Percentiles rank a stretch among this genome's conserved stretches.
phyloP scores from a whole-genome alignment of 1,140 invertebrate species.

The Amphibalanus amphitrite region DNA sequence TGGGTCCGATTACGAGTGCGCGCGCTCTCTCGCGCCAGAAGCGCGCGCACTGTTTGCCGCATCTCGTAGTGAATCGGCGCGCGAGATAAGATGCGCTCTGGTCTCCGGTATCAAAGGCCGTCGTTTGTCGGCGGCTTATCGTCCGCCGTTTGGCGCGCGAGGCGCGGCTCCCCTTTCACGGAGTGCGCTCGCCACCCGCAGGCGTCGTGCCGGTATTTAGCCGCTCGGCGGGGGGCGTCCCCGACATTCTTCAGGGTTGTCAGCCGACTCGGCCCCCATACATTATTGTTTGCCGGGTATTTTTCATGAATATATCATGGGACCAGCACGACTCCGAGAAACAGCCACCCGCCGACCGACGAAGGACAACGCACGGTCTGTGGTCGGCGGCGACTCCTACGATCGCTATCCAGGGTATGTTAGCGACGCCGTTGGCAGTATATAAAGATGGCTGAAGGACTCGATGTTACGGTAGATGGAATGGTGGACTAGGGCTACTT shows the following conservation, averaged over 20 bases:
- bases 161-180: background rate
- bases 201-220: background rate
- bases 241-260: background rate
- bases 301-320: background rate
- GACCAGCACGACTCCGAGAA: background rate
- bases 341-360: too few relatives aligned
- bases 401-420: too few relatives aligned
- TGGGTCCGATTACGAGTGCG: background rate
- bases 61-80: background rate
- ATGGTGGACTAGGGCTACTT: background rate
- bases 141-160: background rate
- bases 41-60: background rate
- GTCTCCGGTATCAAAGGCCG: background rate
- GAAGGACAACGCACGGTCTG: too few relatives aligned
- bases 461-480: too few relatives aligned
- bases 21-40: too few relatives aligned
- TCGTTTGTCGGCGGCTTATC: background rate
- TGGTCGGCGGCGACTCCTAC: too few relatives aligned
- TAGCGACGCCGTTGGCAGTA: too few relatives aligned
- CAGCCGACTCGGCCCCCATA: background rate
- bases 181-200: background rate
- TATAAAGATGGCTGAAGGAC: too few relatives aligned
- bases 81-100: background rate
- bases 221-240: background rate
- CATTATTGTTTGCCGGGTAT: background rate